Base-by-base conservation (phyloP, 2,113 vertebrate species). In the Cephalopholis sonnerati region DNA sequence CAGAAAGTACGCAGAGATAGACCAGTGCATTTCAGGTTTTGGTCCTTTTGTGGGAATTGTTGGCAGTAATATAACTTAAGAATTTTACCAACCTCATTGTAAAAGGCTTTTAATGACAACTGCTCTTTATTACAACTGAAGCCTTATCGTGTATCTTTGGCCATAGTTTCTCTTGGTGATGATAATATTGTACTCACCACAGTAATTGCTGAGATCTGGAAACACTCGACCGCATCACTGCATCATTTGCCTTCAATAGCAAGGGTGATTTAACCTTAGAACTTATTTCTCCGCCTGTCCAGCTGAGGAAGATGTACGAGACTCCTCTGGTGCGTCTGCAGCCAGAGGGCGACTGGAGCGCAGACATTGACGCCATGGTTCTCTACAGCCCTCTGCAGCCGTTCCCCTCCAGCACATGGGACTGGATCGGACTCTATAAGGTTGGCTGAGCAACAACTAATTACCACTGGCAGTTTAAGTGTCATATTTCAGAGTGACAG, bases 341-440 rank as follows among this genome's bases (percentile, higher is more conserved):
- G 55, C 87, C 97, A 0, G 96, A 96, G 77, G 96, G 96, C 0
- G 94, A 95, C 54, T 99, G 98, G 97, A 96, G 94, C 0, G 89
- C 96, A 0, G 97, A 97, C 29, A 94, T 93, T 0, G 97, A 98
- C 1, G 93, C 96, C 75, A 51, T 97, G 8, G 90, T 98, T 81
- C 91, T 94, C 74, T 99, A 97, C 88, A 95, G 93, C 7, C 74
- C 93, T 0, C 87, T 93, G 17, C 89, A 95, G 59, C 94, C 96
- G 0, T 97, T 99, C 86, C 83, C 90, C 2, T 96, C 96, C 93
- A 99, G 97, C 51, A 78, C 96, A 25, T 99, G 98, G 98, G 98
- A 99, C 94, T 99, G 98, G 98, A 98, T 99, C 54, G 98, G 97
- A 10, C 96, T 99, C 57, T 99, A 96, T 83, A 95, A 96, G 97